Evolutionary conservation across 2,888 invertebrate genomes (phyloP), one percentile per base, ranked within the genome.

Genomic region (Meandrusa payeni): DNA sequence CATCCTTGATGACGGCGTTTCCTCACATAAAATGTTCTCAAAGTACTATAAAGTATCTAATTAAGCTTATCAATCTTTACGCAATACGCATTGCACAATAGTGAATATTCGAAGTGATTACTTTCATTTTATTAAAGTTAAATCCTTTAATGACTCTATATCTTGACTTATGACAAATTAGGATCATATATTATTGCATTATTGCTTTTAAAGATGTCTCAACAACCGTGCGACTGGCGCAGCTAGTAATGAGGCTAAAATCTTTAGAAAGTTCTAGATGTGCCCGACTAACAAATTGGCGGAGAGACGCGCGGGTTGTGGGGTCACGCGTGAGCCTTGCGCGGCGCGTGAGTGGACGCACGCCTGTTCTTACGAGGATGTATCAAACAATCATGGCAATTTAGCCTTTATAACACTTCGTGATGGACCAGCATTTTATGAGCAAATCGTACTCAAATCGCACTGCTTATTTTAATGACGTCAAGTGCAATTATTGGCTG

Each of bases 271-370:
- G 70, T 62, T 61, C 62, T 61, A 58, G 59, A 61, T 62, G 61
- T 56, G 57, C 56, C 51, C 51, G 56, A 57, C 58, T 70, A 69
- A 73, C 76, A 75, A 73, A 76, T 76, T 71, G 70, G 62, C 55
- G 57, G 59, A 57, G 47, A 64, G 64, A 64, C 66, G 60, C 61
- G 60, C 65, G 69, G 65, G 63, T 67, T 50, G 57, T 59, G 68
- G 69, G 68, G 70, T 69, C 44, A 39, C 56, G 64, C 71, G 69
- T 70, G 75, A 64, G 58, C 46, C 41, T 37, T 24, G 44, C 49
- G 44, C 44, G 39, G 44, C 44, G 46, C 61, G 55, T 68, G 69
- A 72, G 69, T 69, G 65, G 64, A 61, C 68, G 65, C 70, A 66
- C 71, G 49, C 47, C 23, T 11, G 40, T 13, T 39, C 45, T 26